Percentiles rank a stretch among this genome's conserved stretches.
Conservation (phyloP, 2,113 vertebrate genomes). For the Hyperopisus bebe region DNA sequence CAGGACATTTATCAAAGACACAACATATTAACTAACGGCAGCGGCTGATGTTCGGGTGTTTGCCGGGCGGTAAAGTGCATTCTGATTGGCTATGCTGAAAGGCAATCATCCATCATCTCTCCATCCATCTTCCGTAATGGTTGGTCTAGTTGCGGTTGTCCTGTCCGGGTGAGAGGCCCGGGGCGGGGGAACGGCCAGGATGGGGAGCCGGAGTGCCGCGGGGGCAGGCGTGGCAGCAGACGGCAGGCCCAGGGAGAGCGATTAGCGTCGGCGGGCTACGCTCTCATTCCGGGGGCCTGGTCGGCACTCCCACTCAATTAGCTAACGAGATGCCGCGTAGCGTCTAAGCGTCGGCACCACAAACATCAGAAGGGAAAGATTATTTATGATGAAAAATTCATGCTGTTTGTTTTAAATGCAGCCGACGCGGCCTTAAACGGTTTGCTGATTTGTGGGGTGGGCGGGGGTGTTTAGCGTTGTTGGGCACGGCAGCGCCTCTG, state of each 20-base stretch:
- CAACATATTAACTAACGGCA: neutral
- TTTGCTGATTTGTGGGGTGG: constrained; percentile 57
- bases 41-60: neutral
- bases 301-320: constrained; percentile 62
- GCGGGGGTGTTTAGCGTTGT: constrained; percentile 55
- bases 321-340: constrained; percentile 35
- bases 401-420: constrained; percentile 63
- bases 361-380: constrained; percentile 50
- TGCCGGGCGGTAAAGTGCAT: neutral
- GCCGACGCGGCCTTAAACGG: constrained; percentile 53
- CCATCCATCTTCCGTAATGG: neutral
- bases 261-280: neutral
- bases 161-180: neutral
- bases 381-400: constrained; percentile 65
- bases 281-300: constrained; percentile 41
- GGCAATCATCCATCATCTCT: neutral
- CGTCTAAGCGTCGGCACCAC: constrained; percentile 42
- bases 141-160: neutral
- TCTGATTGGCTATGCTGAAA: neutral
- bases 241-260: neutral
- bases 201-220: neutral
- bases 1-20: neutral
- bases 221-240: neutral
- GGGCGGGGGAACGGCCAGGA: neutral
- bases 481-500: constrained; percentile 55